phyloP scores from a whole-genome alignment of 2,888 invertebrate species.

The Amitus sp. region DNA sequence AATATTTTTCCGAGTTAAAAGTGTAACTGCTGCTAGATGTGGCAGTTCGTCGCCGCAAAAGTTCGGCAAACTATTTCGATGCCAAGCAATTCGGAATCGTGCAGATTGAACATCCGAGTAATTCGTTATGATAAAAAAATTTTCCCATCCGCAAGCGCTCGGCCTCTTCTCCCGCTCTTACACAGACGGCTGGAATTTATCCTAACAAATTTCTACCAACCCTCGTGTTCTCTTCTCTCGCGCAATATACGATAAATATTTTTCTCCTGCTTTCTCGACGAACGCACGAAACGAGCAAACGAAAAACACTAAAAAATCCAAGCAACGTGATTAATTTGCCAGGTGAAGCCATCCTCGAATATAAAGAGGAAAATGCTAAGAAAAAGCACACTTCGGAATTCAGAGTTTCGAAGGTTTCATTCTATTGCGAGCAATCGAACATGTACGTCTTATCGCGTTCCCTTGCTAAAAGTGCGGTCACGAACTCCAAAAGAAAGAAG shows the following conservation, averaged over 20 bases:
- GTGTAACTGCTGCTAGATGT: constrained; percentile 55
- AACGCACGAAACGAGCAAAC: constrained; percentile 24
- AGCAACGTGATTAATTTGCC: constrained; percentile 43
- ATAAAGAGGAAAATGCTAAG: too few species aligned
- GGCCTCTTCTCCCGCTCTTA: constrained; percentile 36
- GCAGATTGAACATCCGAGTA: constrained; percentile 61
- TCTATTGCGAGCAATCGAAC: constrained; percentile 31
- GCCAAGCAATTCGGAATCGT: constrained; percentile 59
- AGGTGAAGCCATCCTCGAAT: too few species aligned
- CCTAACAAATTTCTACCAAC: constrained; percentile 53
- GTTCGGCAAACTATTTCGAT: constrained; percentile 55
- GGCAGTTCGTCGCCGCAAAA: constrained; percentile 45
- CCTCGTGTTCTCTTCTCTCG: constrained; percentile 37
- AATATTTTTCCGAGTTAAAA: constrained; percentile 45
- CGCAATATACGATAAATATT: constrained; percentile 56
- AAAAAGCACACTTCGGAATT: constrained; percentile 21
- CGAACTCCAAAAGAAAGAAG: constrained; percentile 33
- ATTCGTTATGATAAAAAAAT: constrained; percentile 60
- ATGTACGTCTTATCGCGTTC: constrained; percentile 27
- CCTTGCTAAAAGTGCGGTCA: constrained; percentile 36
- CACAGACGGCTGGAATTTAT: constrained; percentile 59
- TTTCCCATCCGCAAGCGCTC: constrained; percentile 35
- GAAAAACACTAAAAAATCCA: too few species aligned
- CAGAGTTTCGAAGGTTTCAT: constrained; percentile 29
- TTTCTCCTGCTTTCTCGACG: constrained; percentile 37